Conservation (phyloP, 2,797 vertebrate species). For the Psittacula derbiana region DNA sequence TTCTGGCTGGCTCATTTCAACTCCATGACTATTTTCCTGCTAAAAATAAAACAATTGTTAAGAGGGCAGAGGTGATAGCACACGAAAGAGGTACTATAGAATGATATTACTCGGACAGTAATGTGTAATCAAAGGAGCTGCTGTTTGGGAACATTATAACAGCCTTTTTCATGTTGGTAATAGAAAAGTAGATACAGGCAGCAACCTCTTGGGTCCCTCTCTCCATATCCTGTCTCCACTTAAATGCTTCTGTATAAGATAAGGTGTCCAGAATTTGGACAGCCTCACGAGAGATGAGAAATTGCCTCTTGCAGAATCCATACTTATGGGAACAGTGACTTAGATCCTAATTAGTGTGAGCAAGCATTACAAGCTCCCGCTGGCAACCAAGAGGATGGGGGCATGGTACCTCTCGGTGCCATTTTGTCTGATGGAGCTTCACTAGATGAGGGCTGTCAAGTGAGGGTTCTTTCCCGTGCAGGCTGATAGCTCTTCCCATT, state of each 20-base stretch:
- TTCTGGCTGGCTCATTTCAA: not conserved
- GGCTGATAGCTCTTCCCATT: not conserved
- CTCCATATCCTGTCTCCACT: not conserved
- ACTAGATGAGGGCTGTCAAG: not conserved
- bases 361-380: rapidly evolving
- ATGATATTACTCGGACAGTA: not conserved
- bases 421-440: not conserved
- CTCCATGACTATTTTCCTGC: not conserved
- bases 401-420: rapidly evolving
- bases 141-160: not conserved
- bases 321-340: not conserved
- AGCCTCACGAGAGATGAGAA: not conserved
- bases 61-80: not conserved
- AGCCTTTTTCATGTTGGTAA: not conserved
- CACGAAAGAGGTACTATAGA: not conserved
- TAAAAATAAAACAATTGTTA: not conserved
- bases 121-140: not conserved
- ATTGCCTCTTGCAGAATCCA: not conserved
- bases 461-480: rapidly evolving
- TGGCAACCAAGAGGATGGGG: not conserved
- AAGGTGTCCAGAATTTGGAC: not conserved
- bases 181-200: not conserved
- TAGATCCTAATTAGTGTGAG: not conserved
- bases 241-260: not conserved
- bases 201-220: not conserved